Evolutionary conservation across 2,113 vertebrate genomes (phyloP).

Genomic region (Emberiza fucata): DNA sequence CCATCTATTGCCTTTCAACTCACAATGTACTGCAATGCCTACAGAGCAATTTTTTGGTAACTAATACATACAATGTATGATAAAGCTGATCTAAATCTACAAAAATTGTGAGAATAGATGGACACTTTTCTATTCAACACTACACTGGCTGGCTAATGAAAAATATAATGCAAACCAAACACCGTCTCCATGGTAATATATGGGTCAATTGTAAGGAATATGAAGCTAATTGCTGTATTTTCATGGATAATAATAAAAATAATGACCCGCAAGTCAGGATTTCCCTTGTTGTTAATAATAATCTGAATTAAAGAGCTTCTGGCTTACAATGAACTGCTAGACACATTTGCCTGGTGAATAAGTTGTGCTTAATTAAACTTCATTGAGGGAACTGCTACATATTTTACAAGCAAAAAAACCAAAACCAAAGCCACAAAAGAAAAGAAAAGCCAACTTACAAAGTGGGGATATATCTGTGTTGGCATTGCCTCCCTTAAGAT

Average conservation of each 20-base stretch:
- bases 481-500: slow-evolving; percentile 79
- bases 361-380: slow-evolving; percentile 37
- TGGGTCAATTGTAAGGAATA: slow-evolving; percentile 21
- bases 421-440: neutral
- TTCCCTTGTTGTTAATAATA: slow-evolving; percentile 13
- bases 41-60: neutral
- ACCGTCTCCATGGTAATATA: slow-evolving; percentile 32
- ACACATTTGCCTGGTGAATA: neutral
- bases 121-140: neutral
- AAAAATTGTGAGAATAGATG: neutral
- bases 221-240: slow-evolving; percentile 33
- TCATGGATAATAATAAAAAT: slow-evolving; percentile 49
- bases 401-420: neutral
- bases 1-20: neutral
- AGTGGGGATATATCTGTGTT: slow-evolving; percentile 77
- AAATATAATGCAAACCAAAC: neutral
- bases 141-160: neutral
- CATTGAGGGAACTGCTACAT: neutral
- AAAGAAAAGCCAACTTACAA: slow-evolving; percentile 76
- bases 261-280: slow-evolving; percentile 43
- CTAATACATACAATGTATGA: neutral
- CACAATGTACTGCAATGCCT: neutral
- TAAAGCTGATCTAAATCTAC: neutral
- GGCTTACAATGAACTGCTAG: slow-evolving; percentile 7
- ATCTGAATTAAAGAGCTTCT: slow-evolving; percentile 6